phyloP scores from a whole-genome alignment of 2,888 invertebrate species.

The Drosophila stalkeri region DNA sequence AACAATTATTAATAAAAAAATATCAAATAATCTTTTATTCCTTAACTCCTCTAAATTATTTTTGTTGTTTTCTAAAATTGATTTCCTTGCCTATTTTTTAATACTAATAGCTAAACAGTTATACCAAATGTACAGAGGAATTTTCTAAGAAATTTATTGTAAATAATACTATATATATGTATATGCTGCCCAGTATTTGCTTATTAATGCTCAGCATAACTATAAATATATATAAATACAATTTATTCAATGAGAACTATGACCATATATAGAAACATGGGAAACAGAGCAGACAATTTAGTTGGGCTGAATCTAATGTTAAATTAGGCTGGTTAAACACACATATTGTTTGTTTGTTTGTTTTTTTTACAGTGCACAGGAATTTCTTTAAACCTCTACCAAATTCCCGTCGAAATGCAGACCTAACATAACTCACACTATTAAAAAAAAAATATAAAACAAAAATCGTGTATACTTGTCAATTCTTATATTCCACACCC shows the following conservation, averaged over 20 bases:
- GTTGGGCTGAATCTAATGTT: background rate
- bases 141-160: slow-evolving; percentile 41
- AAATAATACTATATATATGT: slow-evolving; percentile 50
- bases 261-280: background rate
- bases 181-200: slow-evolving; percentile 62
- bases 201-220: slow-evolving; percentile 70
- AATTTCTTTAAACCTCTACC: slow-evolving; percentile 2
- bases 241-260: slow-evolving; percentile 10
- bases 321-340: slow-evolving; percentile 13
- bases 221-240: slow-evolving; percentile 3
- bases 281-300: background rate
- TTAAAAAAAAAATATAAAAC: slow-evolving; percentile 3
- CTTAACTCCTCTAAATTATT: slow-evolving; percentile 7
- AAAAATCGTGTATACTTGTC: slow-evolving; percentile 41
- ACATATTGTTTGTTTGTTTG: no score
- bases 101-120: slow-evolving; percentile 21
- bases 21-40: background rate
- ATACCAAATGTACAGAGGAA: slow-evolving; percentile 12
- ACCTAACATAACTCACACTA: slow-evolving; percentile 67
- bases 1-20: slow-evolving; percentile 12
- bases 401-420: slow-evolving; percentile 3
- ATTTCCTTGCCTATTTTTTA: slow-evolving; percentile 2
- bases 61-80: slow-evolving; percentile 13
- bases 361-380: slow-evolving; percentile 26
- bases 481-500: slow-evolving; percentile 75